Evolutionary conservation across 2,888 invertebrate genomes (phyloP), one percentile per base, ranked within the genome.

Genomic region (Bellardia bayeri): DNA sequence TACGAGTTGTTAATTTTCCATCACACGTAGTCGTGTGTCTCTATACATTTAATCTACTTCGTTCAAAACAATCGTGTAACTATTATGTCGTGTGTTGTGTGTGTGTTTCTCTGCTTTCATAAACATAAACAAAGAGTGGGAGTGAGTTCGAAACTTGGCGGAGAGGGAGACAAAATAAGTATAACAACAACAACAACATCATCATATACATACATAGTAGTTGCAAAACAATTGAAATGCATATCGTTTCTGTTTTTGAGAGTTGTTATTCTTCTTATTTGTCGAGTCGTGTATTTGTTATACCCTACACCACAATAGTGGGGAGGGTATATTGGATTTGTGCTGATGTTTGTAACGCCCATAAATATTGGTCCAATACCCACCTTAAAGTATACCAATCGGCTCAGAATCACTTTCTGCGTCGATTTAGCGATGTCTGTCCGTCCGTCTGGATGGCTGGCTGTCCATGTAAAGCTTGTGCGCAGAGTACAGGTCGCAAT

Each of bases 221-320:
- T 64, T 45, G 51, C 74, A 54, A 81, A 72, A 71, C 63, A 76
- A 82, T 76, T 76, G 64, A 76, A 64, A 76, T 64, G 71, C 68
- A 75, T 81, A 64, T 64, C 42, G 56, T 58, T 23, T 72, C n/a
- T 76, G 63, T 56, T 80, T 75, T 37, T 56, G 45, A 85, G 75
- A 61, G 68, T 51, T 51, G 68, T 51, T 51, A 56, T 74, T 78
- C 61, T 66, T 68, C 49, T 71, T 61, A 64, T 58, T 76, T 81
- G 54, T 33, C 54, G n/a, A 42, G 61, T 76, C 30, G 14, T 51
- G 23, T 72, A 54, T 78, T 63, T 82, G n/a, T n/a, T n/a, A n/a
- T n/a, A n/a, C n/a, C n/a, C n/a, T n/a, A n/a, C n/a, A n/a, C n/a
- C n/a, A n/a, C n/a, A n/a, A n/a, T n/a, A n/a, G n/a, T n/a, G n/a